Conservation (phyloP, 2,113 vertebrate species). For the Heterocephalus glaber region DNA sequence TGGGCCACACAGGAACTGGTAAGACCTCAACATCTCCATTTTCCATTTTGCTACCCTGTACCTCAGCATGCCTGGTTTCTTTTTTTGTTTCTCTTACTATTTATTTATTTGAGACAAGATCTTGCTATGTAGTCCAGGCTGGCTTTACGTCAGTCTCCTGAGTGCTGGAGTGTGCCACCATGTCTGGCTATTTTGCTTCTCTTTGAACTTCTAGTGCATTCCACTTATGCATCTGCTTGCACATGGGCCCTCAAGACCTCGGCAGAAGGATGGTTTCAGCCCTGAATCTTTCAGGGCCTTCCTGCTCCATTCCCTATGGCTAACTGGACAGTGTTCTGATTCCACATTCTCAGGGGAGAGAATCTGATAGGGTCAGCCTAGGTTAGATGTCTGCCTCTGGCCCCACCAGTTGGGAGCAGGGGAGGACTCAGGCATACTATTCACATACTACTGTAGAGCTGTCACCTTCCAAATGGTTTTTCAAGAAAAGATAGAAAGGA, state of each 20-base stretch:
- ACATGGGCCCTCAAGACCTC: not conserved
- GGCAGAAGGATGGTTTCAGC: not conserved
- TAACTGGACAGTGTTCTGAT: not conserved
- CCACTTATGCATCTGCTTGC: not conserved
- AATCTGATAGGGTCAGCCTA: not conserved
- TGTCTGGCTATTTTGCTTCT: not conserved
- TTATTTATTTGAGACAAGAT: not conserved
- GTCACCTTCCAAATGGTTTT: not conserved
- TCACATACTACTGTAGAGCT: not conserved
- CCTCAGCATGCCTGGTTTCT: not conserved
- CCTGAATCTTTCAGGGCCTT: not conserved
- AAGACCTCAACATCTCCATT: not conserved
- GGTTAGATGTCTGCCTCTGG: not conserved
- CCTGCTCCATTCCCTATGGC: not conserved
- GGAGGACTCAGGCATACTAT: too few relatives aligned
- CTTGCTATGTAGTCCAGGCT: not conserved
- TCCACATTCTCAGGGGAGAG: not conserved
- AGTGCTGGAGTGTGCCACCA: too few relatives aligned
- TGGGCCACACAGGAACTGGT: not conserved
- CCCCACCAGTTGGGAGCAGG: not conserved
- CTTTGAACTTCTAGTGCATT: not conserved
- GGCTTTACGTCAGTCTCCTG: not conserved
- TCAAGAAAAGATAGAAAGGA: not conserved
- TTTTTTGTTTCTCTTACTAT: not conserved
- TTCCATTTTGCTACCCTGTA: not conserved